Evolutionary conservation across 2,888 invertebrate species (phyloP).

Genomic region (Laothoe populi): DNA sequence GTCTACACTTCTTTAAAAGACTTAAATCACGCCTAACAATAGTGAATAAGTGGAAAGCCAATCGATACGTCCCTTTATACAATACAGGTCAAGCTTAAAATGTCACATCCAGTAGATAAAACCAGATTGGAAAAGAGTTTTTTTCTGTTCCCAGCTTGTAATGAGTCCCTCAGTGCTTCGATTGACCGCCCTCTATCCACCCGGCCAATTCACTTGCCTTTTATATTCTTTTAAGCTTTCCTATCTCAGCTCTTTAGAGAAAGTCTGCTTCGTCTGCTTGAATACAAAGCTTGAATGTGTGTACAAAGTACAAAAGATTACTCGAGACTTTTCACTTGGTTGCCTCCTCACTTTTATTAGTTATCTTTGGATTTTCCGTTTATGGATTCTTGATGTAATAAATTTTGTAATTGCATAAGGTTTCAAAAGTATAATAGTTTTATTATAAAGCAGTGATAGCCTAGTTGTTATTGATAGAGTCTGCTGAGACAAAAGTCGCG

Average conservation of each 20-base stretch:
- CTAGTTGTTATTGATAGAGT: no score
- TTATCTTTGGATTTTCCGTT: conserved; percentile 10
- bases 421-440: no score
- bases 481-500: no score
- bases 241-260: conserved; percentile 45
- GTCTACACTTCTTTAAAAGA: conserved; percentile 19
- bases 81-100: conserved; percentile 42
- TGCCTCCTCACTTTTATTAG: conserved; percentile 23
- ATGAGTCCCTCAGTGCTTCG: conserved; percentile 77
- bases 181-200: conserved; percentile 73
- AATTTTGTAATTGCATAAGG: no score
- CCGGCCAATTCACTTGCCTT: conserved; percentile 68
- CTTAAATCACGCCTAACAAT: conserved; percentile 22
- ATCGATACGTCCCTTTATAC: conserved; percentile 31
- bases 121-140: conserved; percentile 45
- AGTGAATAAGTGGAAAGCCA: conserved; percentile 14
- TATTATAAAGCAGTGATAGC: no score
- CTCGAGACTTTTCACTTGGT: conserved; percentile 25
- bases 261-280: conserved; percentile 50
- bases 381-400: not conserved
- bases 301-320: conserved; percentile 41
- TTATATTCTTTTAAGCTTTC: conserved; percentile 70
- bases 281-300: conserved; percentile 55
- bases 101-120: conserved; percentile 43
- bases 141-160: conserved; percentile 57